Evolutionary conservation across 37 sponge, comb jelly and placozoan species (phyloP).

Genomic region (Beroe ovata): DNA sequence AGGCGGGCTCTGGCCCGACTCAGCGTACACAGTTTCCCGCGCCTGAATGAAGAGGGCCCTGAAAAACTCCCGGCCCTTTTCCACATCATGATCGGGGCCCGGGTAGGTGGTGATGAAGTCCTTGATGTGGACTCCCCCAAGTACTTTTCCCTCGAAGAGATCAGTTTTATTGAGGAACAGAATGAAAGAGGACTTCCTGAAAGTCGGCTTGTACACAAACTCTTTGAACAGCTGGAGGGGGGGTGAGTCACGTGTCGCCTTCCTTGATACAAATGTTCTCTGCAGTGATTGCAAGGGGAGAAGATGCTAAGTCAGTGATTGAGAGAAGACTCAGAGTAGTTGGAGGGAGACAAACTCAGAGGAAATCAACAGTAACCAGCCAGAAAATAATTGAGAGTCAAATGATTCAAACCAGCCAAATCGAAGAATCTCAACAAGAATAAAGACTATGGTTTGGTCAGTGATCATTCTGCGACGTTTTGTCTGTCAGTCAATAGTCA

Average conservation of each 20-base stretch:
- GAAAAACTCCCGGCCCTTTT: not conserved
- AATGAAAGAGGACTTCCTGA: slow-evolving; percentile 79
- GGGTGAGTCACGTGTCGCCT: not conserved
- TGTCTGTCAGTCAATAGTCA: too few relatives aligned
- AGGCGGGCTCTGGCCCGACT: not conserved
- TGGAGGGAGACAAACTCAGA: too few relatives aligned
- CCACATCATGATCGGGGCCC: not conserved
- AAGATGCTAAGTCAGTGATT: too few relatives aligned
- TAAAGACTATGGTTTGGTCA: too few relatives aligned
- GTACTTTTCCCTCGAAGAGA: slow-evolving; percentile 80
- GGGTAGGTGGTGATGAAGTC: not conserved
- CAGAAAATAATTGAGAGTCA: too few relatives aligned
- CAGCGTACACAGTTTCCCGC: not conserved
- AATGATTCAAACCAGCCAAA: too few relatives aligned
- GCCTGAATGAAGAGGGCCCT: not conserved
- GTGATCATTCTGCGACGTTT: too few relatives aligned
- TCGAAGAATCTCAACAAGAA: too few relatives aligned
- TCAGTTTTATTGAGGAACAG: slow-evolving; percentile 94
- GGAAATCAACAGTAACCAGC: too few relatives aligned
- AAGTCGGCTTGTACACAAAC: not conserved
- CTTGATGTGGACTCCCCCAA: not conserved
- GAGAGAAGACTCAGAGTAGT: too few relatives aligned
- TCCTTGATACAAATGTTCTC: too few relatives aligned
- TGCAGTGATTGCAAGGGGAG: too few relatives aligned
- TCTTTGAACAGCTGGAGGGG: not conserved